Conservation (phyloP, 2,888 invertebrate genomes). For the Monoplex corrugatus region DNA sequence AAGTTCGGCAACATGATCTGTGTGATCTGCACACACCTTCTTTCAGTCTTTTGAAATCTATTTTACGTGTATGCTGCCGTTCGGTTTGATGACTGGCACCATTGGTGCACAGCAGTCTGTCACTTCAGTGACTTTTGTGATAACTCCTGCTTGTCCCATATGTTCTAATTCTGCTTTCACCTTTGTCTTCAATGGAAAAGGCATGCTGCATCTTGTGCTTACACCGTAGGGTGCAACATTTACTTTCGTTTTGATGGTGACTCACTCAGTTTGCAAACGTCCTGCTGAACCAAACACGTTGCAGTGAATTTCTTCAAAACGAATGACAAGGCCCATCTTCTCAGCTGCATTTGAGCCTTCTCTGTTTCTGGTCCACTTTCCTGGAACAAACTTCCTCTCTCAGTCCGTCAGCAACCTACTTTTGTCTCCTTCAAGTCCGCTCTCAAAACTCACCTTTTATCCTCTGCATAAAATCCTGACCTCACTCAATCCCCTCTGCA, state of each 20-base stretch:
- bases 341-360: not conserved
- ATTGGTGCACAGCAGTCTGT: not conserved
- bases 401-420: too few relatives aligned
- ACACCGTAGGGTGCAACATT: not conserved
- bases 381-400: too few relatives aligned
- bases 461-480: too few relatives aligned
- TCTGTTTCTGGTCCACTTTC: too few relatives aligned
- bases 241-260: not conserved
- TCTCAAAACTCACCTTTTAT: too few relatives aligned
- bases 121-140: not conserved
- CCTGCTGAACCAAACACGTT: not conserved
- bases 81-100: not conserved
- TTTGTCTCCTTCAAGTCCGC: too few relatives aligned
- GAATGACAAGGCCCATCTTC: not conserved
- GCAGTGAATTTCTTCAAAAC: not conserved
- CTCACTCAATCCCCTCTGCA: too few relatives aligned
- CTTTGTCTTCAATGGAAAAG: not conserved
- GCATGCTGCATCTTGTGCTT: not conserved
- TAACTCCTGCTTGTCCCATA: not conserved
- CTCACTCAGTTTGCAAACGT: not conserved
- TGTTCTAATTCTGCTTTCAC: not conserved
- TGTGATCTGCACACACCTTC: not conserved
- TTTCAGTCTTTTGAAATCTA: not conserved
- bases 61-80: not conserved
- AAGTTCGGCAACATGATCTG: not conserved